Evolutionary conservation across 1,140 invertebrate genomes (phyloP).

Genomic region (Nylanderia fulva): DNA sequence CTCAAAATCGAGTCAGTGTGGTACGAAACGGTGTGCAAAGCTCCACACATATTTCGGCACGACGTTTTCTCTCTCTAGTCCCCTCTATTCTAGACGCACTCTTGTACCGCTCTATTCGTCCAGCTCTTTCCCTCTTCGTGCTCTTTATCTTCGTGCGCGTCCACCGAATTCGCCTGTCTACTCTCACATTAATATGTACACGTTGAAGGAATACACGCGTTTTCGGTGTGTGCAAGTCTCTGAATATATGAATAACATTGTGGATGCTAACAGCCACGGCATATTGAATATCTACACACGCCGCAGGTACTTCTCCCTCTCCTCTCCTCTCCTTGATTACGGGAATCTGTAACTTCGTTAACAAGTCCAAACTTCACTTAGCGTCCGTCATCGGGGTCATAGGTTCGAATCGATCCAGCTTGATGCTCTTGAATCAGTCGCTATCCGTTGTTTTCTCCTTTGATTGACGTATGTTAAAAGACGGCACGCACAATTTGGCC

Average conservation of each 20-base stretch:
- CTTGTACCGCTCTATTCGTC: conserved; percentile 22
- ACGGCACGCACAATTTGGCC: background rate
- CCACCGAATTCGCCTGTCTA: conserved; percentile 39
- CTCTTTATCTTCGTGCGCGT: background rate
- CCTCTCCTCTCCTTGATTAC: conserved; percentile 80
- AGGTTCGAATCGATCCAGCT: conserved; percentile 63
- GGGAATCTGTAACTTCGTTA: conserved; percentile 85
- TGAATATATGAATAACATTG: conserved; percentile 86
- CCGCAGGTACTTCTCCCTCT: conserved; percentile 67
- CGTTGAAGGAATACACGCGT: conserved; percentile 77
- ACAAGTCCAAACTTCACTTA: conserved; percentile 79
- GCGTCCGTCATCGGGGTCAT: conserved; percentile 62
- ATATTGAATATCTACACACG: conserved; percentile 84
- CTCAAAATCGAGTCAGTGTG: conserved; percentile 57
- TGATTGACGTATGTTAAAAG: conserved; percentile 32
- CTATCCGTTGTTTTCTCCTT: background rate
- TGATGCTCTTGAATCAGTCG: conserved; percentile 42
- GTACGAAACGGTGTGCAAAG: conserved; percentile 55
- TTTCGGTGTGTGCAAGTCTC: conserved; percentile 73
- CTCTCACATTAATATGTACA: conserved; percentile 51
- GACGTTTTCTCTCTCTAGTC: conserved; percentile 58
- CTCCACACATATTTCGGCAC: conserved; percentile 53
- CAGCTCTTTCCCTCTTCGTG: conserved; percentile 31
- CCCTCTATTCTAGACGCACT: conserved; percentile 36
- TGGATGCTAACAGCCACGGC: conserved; percentile 83